Conservation (phyloP, 2,888 invertebrate species). For the Cheilosia grossa region DNA sequence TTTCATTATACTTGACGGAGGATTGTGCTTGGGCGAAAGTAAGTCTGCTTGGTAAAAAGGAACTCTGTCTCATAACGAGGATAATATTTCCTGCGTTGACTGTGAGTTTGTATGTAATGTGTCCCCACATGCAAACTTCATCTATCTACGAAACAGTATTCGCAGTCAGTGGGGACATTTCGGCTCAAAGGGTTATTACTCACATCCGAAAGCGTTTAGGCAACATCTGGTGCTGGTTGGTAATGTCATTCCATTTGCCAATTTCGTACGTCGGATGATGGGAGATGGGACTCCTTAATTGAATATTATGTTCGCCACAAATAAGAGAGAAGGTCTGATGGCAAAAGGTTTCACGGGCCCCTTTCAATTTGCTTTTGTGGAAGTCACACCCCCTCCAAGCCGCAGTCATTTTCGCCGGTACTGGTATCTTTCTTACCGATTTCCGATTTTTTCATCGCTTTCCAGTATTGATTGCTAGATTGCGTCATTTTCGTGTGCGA, state of each 20-base stretch:
- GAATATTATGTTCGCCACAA: constrained; percentile 49
- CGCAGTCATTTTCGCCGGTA: not conserved
- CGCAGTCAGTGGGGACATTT: not conserved
- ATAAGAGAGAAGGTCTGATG: constrained; percentile 14
- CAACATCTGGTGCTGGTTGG: constrained; percentile 36
- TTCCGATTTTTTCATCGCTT: constrained; percentile 20
- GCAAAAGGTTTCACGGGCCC: constrained; percentile 15
- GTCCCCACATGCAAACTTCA: constrained; percentile 26
- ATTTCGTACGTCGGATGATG: constrained; percentile 42
- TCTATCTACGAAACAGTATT: constrained; percentile 6
- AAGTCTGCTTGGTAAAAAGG: constrained; percentile 9
- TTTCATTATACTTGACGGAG: constrained; percentile 41
- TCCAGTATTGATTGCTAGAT: constrained; percentile 42
- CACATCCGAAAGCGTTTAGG: constrained; percentile 35
- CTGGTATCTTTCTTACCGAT: constrained; percentile 21
- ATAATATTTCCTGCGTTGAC: constrained; percentile 15
- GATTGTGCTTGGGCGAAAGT: constrained; percentile 8
- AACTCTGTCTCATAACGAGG: constrained; percentile 17
- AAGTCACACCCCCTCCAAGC: constrained; percentile 9
- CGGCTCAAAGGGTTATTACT: constrained; percentile 43
- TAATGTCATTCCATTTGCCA: constrained; percentile 56
- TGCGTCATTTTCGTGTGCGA: constrained; percentile 39
- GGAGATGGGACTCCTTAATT: constrained; percentile 38
- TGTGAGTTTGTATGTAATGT: constrained; percentile 2
- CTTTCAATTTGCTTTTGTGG: constrained; percentile 15